A percentile compares a stretch with the other conserved stretches of the same genome.
phyloP scores from a whole-genome alignment of 53 echinoderm and acorn worm species.

The Crossaster papposus region DNA sequence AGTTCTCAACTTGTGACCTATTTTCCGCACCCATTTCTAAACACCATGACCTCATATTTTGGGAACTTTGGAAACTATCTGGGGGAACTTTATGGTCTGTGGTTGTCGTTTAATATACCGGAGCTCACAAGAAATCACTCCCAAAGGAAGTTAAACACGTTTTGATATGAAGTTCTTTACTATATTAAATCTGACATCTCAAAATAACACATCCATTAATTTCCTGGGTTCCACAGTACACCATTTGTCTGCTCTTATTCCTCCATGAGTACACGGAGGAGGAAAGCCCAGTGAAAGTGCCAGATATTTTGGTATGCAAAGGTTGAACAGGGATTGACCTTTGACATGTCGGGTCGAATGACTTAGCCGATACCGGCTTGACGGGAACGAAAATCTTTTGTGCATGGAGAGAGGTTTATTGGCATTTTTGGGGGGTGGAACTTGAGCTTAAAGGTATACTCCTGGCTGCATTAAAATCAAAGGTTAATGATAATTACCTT shows the following conservation, averaged over 20 bases:
- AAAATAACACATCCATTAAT: background rate
- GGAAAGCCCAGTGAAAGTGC: too few species aligned
- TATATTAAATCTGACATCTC: background rate
- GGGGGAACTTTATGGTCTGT: too few species aligned
- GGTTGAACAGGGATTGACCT: constrained; percentile 23
- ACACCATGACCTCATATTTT: background rate
- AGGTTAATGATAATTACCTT: background rate
- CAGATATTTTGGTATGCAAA: constrained; percentile 18
- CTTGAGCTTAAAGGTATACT: background rate
- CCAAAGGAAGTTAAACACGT: too few species aligned
- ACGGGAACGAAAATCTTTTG: constrained; percentile 19
- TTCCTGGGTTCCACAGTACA: background rate
- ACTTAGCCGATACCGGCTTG: constrained; percentile 9
- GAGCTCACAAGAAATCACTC: background rate
- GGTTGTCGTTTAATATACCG: background rate
- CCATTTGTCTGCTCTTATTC: too few species aligned
- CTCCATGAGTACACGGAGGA: too few species aligned
- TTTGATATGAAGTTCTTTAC: too few species aligned
- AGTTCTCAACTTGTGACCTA: background rate
- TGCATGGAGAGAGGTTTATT: background rate
- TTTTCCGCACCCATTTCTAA: constrained; percentile 4
- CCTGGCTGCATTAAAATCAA: background rate
- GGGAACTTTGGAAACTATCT: background rate
- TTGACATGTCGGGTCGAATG: constrained; percentile 14
- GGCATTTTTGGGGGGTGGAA: background rate